Percentiles rank a stretch among this genome's conserved stretches.
Conservation (phyloP, 2,888 invertebrate genomes). For the Cheilosia impressa region DNA sequence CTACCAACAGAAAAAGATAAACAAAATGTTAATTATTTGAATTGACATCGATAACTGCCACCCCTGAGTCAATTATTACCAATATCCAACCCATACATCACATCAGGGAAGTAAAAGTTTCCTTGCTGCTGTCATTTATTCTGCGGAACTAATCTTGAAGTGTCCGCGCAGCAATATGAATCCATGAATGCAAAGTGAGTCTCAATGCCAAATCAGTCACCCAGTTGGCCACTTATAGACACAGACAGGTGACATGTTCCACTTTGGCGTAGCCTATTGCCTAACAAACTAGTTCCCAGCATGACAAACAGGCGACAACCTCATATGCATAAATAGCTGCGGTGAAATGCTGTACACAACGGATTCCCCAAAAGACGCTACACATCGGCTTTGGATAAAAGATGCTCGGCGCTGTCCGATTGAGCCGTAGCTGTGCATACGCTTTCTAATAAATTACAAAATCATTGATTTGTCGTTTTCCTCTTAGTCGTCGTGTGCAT, state of each 20-base stretch:
- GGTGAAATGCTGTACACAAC: slow-evolving; percentile 20
- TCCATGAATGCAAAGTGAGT: slow-evolving; percentile 32
- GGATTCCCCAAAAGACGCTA: slow-evolving; percentile 5
- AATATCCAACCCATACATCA: not conserved
- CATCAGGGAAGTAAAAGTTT: slow-evolving; percentile 37
- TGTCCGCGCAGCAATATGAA: slow-evolving; percentile 16
- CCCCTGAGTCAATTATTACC: slow-evolving; percentile 1
- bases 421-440: too few relatives aligned
- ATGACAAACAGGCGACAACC: slow-evolving; percentile 6
- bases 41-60: not conserved
- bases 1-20: too few relatives aligned
- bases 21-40: too few relatives aligned
- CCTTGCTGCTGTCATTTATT: slow-evolving; percentile 24
- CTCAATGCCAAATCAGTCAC: slow-evolving; percentile 8
- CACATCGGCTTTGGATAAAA: slow-evolving; percentile 9
- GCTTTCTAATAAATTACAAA: slow-evolving; percentile 56
- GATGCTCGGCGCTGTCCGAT: slow-evolving; percentile 3
- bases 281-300: slow-evolving; percentile 33
- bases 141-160: slow-evolving; percentile 41
- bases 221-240: slow-evolving; percentile 3
- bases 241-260: slow-evolving; percentile 28
- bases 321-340: slow-evolving; percentile 53
- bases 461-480: slow-evolving; percentile 32
- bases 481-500: slow-evolving; percentile 38
- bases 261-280: slow-evolving; percentile 14